A percentile compares a stretch with the other conserved stretches of the same genome.
Conservation (phyloP, 2,113 vertebrate species). For the Tachysurus fulvidraco region DNA sequence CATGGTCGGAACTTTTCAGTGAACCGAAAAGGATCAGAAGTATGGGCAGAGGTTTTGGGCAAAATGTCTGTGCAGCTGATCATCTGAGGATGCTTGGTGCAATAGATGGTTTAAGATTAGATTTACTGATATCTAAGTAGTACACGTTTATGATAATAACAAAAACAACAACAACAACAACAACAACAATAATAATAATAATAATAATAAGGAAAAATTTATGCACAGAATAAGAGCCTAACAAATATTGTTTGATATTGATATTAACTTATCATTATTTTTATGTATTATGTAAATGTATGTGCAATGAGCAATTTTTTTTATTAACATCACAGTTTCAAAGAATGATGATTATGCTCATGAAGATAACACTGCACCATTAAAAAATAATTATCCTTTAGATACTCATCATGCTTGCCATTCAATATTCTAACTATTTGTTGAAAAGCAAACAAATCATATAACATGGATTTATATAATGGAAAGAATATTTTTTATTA, state of each 20-base stretch:
- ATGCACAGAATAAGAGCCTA: no score
- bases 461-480: background rate
- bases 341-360: background rate
- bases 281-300: background rate
- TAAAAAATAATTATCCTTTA: background rate
- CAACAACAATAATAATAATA: background rate
- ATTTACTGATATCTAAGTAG: no score
- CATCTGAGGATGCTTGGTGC: no score
- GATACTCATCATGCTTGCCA: background rate
- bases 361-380: background rate
- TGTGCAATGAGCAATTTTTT: background rate
- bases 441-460: background rate
- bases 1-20: background rate
- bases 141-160: no score
- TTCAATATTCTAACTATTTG: background rate
- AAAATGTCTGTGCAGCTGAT: no score
- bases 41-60: no score
- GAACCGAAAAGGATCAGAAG: no score
- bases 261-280: background rate
- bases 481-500: slow-evolving; percentile 54
- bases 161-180: background rate
- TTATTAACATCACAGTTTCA: background rate
- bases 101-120: no score
- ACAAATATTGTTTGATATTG: background rate
- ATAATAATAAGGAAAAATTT: background rate